These are phyloP conservation scores for Drosophila pallidifrons DNA, from an alignment of 1,140 invertebrate species.

Conservation along the genomic window DNA sequence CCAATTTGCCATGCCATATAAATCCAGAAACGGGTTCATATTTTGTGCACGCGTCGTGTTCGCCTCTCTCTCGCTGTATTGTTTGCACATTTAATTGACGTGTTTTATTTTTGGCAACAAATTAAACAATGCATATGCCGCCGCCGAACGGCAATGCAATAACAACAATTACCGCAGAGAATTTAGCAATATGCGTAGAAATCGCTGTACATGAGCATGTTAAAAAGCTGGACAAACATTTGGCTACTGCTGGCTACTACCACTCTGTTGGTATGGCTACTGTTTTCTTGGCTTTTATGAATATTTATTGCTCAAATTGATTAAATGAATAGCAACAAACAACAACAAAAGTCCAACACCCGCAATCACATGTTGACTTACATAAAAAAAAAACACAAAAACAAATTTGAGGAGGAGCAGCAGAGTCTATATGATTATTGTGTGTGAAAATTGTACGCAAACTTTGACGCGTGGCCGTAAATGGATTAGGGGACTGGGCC, in stretches of 20 bases:
- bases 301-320: conserved; percentile 72
- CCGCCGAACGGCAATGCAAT: conserved; percentile 30
- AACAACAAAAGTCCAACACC: conserved; percentile 55
- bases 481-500: conserved; percentile 33
- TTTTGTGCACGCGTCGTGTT: conserved; percentile 40
- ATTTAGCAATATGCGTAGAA: conserved; percentile 65
- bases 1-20: conserved; percentile 42
- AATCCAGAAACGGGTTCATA: conserved; percentile 45
- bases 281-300: conserved; percentile 64
- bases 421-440: conserved; percentile 35
- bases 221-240: conserved; percentile 70
- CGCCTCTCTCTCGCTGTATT: conserved; percentile 31
- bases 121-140: conserved; percentile 55
- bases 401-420: too few relatives aligned
- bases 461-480: conserved; percentile 69
- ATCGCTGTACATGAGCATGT: conserved; percentile 39
- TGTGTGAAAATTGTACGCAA: conserved; percentile 65
- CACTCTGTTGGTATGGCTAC: conserved; percentile 10
- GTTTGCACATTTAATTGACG: conserved; percentile 72
- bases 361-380: conserved; percentile 67
- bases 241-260: conserved; percentile 22
- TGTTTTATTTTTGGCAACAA: conserved; percentile 67
- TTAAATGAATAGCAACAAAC: conserved; percentile 56
- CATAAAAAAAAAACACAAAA: conserved; percentile 27
- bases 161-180: conserved; percentile 25